Evolutionary conservation across 2,113 vertebrate genomes (phyloP).

Genomic region (Ornithorhynchus anatinus): DNA sequence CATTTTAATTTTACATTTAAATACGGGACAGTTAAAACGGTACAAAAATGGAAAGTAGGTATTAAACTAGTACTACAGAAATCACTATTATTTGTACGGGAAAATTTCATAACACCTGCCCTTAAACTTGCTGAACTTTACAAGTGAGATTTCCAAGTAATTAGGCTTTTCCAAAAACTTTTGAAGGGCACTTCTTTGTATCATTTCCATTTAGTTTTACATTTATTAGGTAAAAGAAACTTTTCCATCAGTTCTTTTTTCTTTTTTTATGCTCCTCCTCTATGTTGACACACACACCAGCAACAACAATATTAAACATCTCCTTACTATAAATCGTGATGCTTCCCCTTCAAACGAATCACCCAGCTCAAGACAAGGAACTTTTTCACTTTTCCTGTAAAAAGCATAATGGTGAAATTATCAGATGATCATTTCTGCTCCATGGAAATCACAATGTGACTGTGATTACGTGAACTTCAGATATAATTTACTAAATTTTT

Average conservation of each 20-base stretch:
- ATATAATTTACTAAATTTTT: too few relatives aligned
- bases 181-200: constrained; percentile 7
- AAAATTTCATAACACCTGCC: constrained; percentile 13
- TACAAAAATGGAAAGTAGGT: too few relatives aligned
- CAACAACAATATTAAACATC: constrained; percentile 7
- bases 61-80: neutral
- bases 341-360: constrained; percentile 8
- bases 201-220: neutral
- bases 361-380: constrained; percentile 1
- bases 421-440: neutral
- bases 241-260: neutral
- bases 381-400: neutral
- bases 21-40: too few relatives aligned
- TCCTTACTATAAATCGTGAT: constrained; percentile 40
- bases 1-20: constrained; percentile 24
- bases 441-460: constrained; percentile 1
- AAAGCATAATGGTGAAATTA: constrained; percentile 1
- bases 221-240: neutral
- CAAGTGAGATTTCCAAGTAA: neutral
- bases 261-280: neutral
- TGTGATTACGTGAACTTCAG: constrained; percentile 3
- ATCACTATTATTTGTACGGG: neutral
- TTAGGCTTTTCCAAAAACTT: constrained; percentile 14
- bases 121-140: neutral
- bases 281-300: too few relatives aligned